Evolutionary conservation across 2,797 vertebrate genomes (phyloP), one percentile per base, ranked within the genome.

Genomic region (Philypnodon macrostomus): DNA sequence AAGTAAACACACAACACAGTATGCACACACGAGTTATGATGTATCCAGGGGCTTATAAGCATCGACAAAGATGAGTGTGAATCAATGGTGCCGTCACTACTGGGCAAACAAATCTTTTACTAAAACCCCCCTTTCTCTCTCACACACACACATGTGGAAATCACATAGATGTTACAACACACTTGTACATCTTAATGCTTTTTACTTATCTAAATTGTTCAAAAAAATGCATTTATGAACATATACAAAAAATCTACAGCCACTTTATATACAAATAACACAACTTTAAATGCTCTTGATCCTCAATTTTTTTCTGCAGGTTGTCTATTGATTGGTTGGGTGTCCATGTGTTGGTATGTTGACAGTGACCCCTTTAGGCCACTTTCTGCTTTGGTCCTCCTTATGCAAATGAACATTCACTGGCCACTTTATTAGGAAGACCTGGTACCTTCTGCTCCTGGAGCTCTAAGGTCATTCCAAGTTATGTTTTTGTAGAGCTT

Each of bases 51-150:
- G 73, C 71, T 85, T 85, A 88, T 87, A 80, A 81, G 74, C 83
- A 88, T 81, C 67, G 83, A 88, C 85, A 88, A 84, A 85, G 84
- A 88, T 86, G 80, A 87, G 84, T 86, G 80, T 71, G 80, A 87
- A 88, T 88, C 84, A 85, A 86, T 87, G 82, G 75, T 70, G 76
- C 70, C 75, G 67, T 85, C 85, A 86, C 75, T 77, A 79, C 70
- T 74, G 71, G 58, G 77, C 79, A 87, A 85, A 85, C 77, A 84
- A 84, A 84, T 85, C 71, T 79, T 86, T 79, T 77, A 79, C 75
- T 50, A 82, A 79, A 86, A 79, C 59, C 73, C 65, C 48, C 38
- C 51, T 55, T 45, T 66, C 58, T 64, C 49, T 56, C 47, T 41
- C 51, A 46, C 48, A 50, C 45, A 52, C 38, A 50, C 38, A 59